Evolutionary conservation across 2,888 invertebrate species (phyloP).

Genomic region (Boloria selene): DNA sequence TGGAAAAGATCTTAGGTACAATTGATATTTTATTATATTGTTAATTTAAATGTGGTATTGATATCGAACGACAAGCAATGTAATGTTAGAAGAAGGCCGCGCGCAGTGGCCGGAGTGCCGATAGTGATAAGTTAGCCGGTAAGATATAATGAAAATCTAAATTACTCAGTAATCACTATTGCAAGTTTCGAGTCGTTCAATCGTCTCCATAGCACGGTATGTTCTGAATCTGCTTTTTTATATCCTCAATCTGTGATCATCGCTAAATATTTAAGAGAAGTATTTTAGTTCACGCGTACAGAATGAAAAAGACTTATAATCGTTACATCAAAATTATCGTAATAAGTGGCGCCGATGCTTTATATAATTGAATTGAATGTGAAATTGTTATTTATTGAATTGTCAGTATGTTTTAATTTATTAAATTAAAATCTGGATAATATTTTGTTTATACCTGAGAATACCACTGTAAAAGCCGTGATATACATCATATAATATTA

Average conservation of each 20-base stretch:
- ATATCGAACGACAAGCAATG: constrained; percentile 80
- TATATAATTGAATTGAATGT: constrained; percentile 69
- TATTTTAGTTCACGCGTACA: constrained; percentile 72
- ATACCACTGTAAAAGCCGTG: constrained; percentile 82
- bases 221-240: constrained; percentile 80
- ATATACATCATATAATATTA: constrained; percentile 82
- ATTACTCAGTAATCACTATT: constrained; percentile 81
- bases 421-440: constrained; percentile 74
- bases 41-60: constrained; percentile 81
- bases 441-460: constrained; percentile 79
- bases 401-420: constrained; percentile 79
- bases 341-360: constrained; percentile 63
- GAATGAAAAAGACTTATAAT: constrained; percentile 58
- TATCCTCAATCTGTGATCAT: constrained; percentile 82
- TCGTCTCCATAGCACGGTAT: constrained; percentile 80
- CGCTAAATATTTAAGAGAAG: constrained; percentile 78
- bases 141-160: constrained; percentile 79
- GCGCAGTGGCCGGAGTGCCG: constrained; percentile 68
- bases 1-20: constrained; percentile 82
- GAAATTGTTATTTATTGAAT: constrained; percentile 80
- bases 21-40: constrained; percentile 82
- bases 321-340: constrained; percentile 62
- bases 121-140: constrained; percentile 77
- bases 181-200: constrained; percentile 78
- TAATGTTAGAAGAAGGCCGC: constrained; percentile 73